A percentile compares a stretch with the other conserved stretches of the same genome.
Evolutionary conservation across 2,113 vertebrate genomes (phyloP).

Genomic region (Trogon melanurus): DNA sequence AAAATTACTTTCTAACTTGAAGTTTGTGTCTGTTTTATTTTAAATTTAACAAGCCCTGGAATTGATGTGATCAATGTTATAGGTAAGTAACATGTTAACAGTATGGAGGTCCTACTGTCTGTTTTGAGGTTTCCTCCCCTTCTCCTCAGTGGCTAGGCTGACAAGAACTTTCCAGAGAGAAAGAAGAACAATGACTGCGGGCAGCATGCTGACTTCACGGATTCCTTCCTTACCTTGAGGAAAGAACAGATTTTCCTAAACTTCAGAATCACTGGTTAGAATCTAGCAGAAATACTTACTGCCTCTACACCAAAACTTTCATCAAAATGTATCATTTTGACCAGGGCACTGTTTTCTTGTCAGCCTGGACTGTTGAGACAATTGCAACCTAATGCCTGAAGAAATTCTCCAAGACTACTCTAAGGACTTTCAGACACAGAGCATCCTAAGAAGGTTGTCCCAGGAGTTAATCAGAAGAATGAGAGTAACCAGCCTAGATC

Average conservation of each 20-base stretch:
- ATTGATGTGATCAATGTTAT: not conserved
- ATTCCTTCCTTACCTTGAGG: not conserved
- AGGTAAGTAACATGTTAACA: not conserved
- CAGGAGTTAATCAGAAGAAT: not conserved
- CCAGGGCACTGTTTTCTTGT: not conserved
- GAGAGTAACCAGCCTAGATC: not conserved
- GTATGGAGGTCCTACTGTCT: not conserved
- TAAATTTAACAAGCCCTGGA: not conserved
- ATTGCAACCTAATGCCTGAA: not conserved
- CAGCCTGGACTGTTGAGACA: not conserved
- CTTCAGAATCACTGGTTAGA: not conserved
- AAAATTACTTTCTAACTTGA: not conserved
- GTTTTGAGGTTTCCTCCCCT: not conserved
- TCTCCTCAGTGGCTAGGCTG: not conserved
- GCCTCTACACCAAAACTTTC: not conserved
- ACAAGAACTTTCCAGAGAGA: not conserved
- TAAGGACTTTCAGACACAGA: not conserved
- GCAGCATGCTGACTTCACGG: not conserved
- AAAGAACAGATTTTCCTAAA: not conserved
- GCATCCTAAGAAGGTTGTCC: not conserved
- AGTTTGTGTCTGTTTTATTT: not conserved
- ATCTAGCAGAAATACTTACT: not conserved
- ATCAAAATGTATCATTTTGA: not conserved
- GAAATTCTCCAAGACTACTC: not conserved
- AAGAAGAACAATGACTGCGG: not conserved